Base-by-base conservation (phyloP, 2,888 invertebrate genomes). In the Polyommatus iphigenia region DNA sequence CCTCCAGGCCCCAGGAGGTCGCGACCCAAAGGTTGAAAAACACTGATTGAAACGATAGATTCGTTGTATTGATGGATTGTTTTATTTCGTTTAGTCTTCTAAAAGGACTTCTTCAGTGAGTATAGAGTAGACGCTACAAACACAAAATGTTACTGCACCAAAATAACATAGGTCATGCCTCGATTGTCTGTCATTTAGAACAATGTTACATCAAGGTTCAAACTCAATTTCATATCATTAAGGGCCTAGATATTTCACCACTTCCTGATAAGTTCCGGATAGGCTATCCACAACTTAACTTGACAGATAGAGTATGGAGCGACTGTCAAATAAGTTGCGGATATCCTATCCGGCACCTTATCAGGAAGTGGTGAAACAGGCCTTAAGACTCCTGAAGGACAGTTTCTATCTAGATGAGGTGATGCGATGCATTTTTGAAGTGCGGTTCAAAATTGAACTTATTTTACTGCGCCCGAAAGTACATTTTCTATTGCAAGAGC, bases 21-120 rank as follows among this genome's bases (percentile, higher is more conserved):
- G 8, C 36, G 8, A 41, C 7, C 2, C 8, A 41, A 8, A 41
- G 10, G 41, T 41, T 41, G 41, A 41, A 41, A 41, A 46, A 46
- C 46, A 10, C 46, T 46, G 46, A 10, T 46, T 46, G 10, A 15
- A 32, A 2, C 24, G 24, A 67, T 24, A 32, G 29, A 67, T 29
- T 67, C 15, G 15, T 29, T 67, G 29, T 29, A 73, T 75, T 54
- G n/a, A 76, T 24, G n/a, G 41, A 57, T 24, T 57, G 41, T 67
- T 78, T 41, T 71, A 57, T 72, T 73, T 78, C 36, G 8, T 76
- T 71, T 73, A 78, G 73, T 73, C 59, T 54, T 75, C 75, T 54
- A 75, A 75, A 75, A 50, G 54, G 75, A 75, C 18, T 15, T 13
- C 54, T 2, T 29, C 75, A 24, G 75, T 75, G 75, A 75, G 75